Base-by-base conservation (phyloP, 2,888 invertebrate genomes). In the Julus scanicus region DNA sequence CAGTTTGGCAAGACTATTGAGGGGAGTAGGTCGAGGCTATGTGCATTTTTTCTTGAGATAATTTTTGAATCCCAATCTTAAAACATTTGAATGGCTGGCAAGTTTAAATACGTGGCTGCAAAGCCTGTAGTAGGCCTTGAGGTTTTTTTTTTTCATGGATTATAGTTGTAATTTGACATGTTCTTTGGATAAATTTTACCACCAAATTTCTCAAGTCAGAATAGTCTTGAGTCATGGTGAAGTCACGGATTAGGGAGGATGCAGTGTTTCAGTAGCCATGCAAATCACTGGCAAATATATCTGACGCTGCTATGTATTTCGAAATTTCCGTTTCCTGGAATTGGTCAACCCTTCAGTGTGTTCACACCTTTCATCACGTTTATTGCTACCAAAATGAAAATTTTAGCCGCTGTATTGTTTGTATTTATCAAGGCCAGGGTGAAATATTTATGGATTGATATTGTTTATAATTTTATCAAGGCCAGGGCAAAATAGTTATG, bases 21-120 rank as follows among this genome's bases (percentile, higher is more conserved):
- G 63, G 63, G 63, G 63, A 63, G 63, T 63, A 63, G 63, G 63
- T 63, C 63, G 63, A 63, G 63, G 63, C 63, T 63, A 63, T 63
- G 17, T 63, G 63, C 63, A 63, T 63, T 63, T 2, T 15, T 44
- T 63, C n/a, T n/a, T 15, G n/a, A 63, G 63, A 17, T 63, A n/a
- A 63, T 63, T 63, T 63, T 63, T 63, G 1, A n/a, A 63, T 3
- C n/a, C 53, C 53, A 9, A 53, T 6, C 2, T 53, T 53, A 13
- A 2, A 53, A 13, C 11, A 53, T 13, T n/a, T 13, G 63, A 63
- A 63, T 44, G 44, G 63, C 17, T 63, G n/a, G n/a, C 63, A 13
- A n/a, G 17, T 6, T 63, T n/a, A 3, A 53, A n/a, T 63, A 63
- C 63, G 17, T n/a, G 63, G 63, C 63, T 5, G n/a, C n/a, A 15